Conservation (phyloP, 1,140 invertebrate genomes). For the Drosophila sp. region DNA sequence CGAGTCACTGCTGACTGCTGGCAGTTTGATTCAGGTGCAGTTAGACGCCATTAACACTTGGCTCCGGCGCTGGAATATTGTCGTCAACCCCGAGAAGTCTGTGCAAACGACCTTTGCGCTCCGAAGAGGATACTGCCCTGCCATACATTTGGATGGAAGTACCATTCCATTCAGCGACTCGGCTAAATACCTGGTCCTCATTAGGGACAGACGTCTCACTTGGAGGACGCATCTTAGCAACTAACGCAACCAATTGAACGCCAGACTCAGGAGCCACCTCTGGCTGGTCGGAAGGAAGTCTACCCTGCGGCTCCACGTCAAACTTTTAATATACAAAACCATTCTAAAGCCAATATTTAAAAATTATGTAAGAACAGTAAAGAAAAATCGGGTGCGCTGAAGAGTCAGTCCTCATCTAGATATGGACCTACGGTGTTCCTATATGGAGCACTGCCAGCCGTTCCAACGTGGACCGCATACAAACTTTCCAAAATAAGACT, state of each 20-base stretch:
- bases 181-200: constrained; percentile 5
- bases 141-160: background rate
- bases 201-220: background rate
- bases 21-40: background rate
- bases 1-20: background rate
- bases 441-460: background rate
- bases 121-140: constrained; percentile 1
- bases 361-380: no score
- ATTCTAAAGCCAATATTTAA: constrained; percentile 9
- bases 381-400: no score
- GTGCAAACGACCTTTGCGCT: constrained; percentile 6
- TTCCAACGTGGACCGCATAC: background rate
- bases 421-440: background rate
- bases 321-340: background rate
- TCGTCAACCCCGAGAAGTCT: constrained; percentile 7
- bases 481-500: constrained; percentile 3
- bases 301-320: background rate
- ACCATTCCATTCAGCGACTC: constrained; percentile 3
- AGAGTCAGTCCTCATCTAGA: no score
- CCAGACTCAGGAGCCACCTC: background rate
- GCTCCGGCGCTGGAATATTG: constrained; percentile 7
- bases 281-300: background rate
- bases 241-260: background rate
- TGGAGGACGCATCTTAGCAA: constrained; percentile 4
- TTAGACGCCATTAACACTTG: background rate